Base-by-base conservation (phyloP, 1,140 invertebrate species). In the Eumaeus atala region DNA sequence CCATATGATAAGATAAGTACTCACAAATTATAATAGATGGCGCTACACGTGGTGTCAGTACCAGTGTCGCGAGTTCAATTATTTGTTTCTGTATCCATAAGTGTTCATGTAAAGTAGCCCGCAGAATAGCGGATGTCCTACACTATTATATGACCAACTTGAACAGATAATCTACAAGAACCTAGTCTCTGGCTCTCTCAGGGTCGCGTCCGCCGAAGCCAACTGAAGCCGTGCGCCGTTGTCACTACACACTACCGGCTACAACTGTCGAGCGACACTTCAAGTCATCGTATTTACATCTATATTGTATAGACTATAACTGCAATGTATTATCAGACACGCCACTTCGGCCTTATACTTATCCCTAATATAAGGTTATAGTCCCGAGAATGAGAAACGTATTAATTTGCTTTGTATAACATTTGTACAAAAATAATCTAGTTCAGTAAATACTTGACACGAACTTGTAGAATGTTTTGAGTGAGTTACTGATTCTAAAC, bases 211-310 rank as follows among this genome's bases (percentile, higher is more conserved):
- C 73, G 57, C 61, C 51, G 47, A 85, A 85, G 82, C 80, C 82
- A 82, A 83, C 78, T 69, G 64, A 85, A 81, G 79, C 78, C 63
- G 77, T 79, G 77, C 74, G 76, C 77, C 76, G 80, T 77, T 74
- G 75, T 73, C 76, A 83, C 79, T 83, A 85, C 81, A 75, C 78
- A 79, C 79, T 81, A 83, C 67, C 63, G 74, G 76, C 79, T 74
- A 79, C 69, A 33, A 70, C 75, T 77, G 75, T 85, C 82, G 82
- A 85, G 82, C 82, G 75, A 81, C 78, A 85, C 75, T 79, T 85
- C 82, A 83, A 83, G 77, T 66, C 21, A 28, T 28, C 67, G 55
- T 66, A 72, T 70, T 66, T 70, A 71, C 65, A 68, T 59, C 62
- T 59, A 59, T 59, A 33, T 53, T 59, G 61, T 28, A 28, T 50